Evolutionary conservation across 2,113 vertebrate species (phyloP).

Genomic region (Mugil cephalus): DNA sequence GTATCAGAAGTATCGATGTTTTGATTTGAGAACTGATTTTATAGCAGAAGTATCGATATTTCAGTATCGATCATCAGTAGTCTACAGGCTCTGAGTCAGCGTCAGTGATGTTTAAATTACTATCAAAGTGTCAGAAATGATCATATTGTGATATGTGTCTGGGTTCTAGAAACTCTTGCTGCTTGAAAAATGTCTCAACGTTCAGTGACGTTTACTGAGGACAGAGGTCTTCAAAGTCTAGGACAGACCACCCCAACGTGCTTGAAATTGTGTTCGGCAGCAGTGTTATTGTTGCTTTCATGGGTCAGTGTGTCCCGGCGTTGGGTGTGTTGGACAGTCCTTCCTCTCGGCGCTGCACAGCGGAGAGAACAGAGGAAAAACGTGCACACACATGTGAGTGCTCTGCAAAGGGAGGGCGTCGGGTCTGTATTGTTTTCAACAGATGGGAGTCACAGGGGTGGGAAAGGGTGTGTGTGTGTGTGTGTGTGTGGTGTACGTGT

Average conservation of each 20-base stretch:
- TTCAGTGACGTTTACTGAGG: neutral
- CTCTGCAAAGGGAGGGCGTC: conserved; percentile 59
- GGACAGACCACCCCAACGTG: neutral
- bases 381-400: conserved; percentile 77
- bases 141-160: neutral
- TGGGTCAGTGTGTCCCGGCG: conserved; percentile 45
- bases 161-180: neutral
- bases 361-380: conserved; percentile 72
- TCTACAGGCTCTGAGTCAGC: neutral
- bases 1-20: too few species aligned
- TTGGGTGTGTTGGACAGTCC: conserved; percentile 8
- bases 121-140: too few species aligned
- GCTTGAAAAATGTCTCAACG: neutral
- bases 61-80: too few species aligned
- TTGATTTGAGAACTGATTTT: too few species aligned
- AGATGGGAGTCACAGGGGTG: conserved; percentile 65
- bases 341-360: conserved; percentile 47
- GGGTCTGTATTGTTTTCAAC: conserved; percentile 77
- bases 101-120: too few species aligned
- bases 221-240: neutral
- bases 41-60: too few species aligned
- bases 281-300: conserved; percentile 26
- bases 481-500: conserved; percentile 30
- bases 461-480: conserved; percentile 49
- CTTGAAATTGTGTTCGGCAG: neutral